A percentile compares a stretch with the other conserved stretches of the same genome.
phyloP scores from a whole-genome alignment of 2,888 invertebrate genomes.

The Drosophila setosimentum region DNA sequence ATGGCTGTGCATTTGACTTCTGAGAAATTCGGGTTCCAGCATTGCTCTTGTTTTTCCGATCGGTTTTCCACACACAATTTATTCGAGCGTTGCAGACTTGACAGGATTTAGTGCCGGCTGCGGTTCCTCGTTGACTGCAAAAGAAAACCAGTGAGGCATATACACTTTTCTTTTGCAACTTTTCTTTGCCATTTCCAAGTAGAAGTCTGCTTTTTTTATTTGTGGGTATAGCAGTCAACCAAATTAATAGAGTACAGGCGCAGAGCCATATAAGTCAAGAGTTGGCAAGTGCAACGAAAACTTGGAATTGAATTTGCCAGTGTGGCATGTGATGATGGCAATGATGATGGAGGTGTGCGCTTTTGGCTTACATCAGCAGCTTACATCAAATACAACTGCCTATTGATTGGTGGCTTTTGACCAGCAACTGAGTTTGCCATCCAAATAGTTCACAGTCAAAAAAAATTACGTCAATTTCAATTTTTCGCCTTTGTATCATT shows the following conservation, averaged over 20 bases:
- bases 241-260: constrained; percentile 56
- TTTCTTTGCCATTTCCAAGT: not conserved
- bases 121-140: constrained; percentile 2
- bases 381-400: constrained; percentile 36
- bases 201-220: constrained; percentile 9
- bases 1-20: constrained; percentile 6
- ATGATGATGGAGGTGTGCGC: constrained; percentile 12
- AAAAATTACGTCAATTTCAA: constrained; percentile 66
- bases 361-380: constrained; percentile 26
- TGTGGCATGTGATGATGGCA: constrained; percentile 2
- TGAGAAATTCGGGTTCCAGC: constrained; percentile 10
- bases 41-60: constrained; percentile 28
- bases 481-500: constrained; percentile 8
- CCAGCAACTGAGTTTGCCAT: constrained; percentile 40
- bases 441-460: constrained; percentile 49
- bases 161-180: not conserved
- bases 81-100: constrained; percentile 47
- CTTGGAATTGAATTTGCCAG: not conserved
- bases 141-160: constrained; percentile 4
- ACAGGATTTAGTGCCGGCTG: constrained; percentile 39
- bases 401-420: constrained; percentile 28
- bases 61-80: constrained; percentile 36
- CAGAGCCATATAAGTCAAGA: constrained; percentile 66
- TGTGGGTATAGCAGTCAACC: constrained; percentile 25
- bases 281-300: constrained; percentile 32